Conservation (phyloP, 2,797 vertebrate species). For the Champsocephalus gunnari region DNA sequence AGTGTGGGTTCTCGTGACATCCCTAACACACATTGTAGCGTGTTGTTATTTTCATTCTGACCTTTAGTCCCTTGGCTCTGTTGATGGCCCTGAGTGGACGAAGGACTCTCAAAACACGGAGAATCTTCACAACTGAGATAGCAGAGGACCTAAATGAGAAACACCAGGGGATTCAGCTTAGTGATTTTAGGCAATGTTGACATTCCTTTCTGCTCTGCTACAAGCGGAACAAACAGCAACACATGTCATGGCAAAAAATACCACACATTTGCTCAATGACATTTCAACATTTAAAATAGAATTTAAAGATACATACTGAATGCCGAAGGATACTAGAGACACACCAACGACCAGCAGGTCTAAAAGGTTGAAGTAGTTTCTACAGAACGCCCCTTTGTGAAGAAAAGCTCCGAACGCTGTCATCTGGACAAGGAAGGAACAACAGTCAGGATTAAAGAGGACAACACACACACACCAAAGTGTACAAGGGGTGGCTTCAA, state of each 20-base stretch:
- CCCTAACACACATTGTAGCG: no score
- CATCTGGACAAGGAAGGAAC: conserved; percentile 86
- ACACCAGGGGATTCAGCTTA: background rate
- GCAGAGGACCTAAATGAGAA: conserved; percentile 90
- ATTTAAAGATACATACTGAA: conserved; percentile 89
- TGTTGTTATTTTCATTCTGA: conserved; percentile 56
- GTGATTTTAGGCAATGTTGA: background rate
- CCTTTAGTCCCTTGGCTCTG: conserved; percentile 99
- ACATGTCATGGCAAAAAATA: background rate
- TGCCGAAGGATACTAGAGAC: conserved; percentile 97
- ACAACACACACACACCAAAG: background rate
- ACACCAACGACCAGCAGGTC: conserved; percentile 98
- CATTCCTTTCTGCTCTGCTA: background rate
- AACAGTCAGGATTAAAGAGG: conserved; percentile 27
- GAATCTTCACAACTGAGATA: conserved; percentile 98
- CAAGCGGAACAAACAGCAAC: background rate
- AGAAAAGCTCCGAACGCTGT: conserved; percentile 97
- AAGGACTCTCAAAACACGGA: conserved; percentile 95
- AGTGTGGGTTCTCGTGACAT: no score
- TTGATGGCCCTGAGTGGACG: conserved; percentile 97
- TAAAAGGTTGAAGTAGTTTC: conserved; percentile 98
- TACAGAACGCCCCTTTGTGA: conserved; percentile 98
- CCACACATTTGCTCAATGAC: background rate
- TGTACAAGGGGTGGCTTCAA: background rate
- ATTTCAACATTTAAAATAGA: background rate